A percentile compares a stretch with the other conserved stretches of the same genome.
These are phyloP conservation scores for Trissolcus basalis DNA, from an alignment of 1,140 invertebrate species.

Conservation along the genomic window DNA sequence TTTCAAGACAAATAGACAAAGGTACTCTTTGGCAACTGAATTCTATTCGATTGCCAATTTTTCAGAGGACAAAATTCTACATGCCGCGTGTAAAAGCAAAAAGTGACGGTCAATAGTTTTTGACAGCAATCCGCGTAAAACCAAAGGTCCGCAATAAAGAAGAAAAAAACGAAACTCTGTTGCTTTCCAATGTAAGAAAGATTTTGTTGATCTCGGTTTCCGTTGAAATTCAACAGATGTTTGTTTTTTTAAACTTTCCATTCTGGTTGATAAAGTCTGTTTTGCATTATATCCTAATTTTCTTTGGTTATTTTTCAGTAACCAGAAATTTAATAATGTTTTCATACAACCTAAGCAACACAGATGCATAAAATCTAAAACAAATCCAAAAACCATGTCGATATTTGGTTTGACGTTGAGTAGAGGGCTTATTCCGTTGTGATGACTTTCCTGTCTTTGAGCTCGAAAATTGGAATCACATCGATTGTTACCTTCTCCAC, in stretches of 20 bases:
- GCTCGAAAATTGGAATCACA: neutral
- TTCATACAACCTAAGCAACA: neutral
- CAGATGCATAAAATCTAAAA: slow-evolving; percentile 26
- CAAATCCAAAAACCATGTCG: slow-evolving; percentile 9
- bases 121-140: too few species aligned
- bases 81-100: too few species aligned
- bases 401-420: slow-evolving; percentile 9
- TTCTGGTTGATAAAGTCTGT: neutral
- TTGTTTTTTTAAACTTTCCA: neutral
- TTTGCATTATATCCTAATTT: neutral
- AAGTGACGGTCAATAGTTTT: too few species aligned
- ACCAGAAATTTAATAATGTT: neutral
- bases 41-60: too few species aligned
- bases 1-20: too few species aligned
- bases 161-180: slow-evolving; percentile 11
- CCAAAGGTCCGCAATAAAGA: too few species aligned
- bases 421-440: neutral
- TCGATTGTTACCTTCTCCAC: neutral
- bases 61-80: too few species aligned
- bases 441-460: neutral
- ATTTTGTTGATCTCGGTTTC: too few species aligned
- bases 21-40: too few species aligned
- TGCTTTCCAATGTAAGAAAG: slow-evolving; percentile 12
- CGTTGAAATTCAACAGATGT: neutral
- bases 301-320: neutral